Percentiles rank a stretch among this genome's conserved stretches.
These are phyloP conservation scores for Pluvialis apricaria DNA, from an alignment of 2,113 vertebrate species.

Conservation along the genomic window DNA sequence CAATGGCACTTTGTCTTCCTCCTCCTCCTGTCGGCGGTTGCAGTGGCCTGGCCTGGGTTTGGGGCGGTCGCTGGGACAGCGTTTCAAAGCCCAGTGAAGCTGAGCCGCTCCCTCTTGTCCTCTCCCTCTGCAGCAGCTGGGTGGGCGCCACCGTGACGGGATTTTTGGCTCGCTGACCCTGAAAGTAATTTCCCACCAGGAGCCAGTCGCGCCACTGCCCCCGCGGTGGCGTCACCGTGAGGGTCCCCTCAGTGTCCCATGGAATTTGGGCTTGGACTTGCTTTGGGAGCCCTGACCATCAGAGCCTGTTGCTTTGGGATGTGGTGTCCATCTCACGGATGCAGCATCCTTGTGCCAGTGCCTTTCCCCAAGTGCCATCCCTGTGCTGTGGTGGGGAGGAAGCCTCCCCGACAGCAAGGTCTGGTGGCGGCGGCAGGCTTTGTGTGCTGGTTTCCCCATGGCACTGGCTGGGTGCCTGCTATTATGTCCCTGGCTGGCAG, in stretches of 20 bases:
- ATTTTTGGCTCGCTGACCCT: not conserved
- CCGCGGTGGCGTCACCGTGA: accelerated
- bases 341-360: accelerated
- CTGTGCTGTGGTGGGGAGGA: not conserved
- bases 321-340: not conserved
- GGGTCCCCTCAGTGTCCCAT: not conserved
- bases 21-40: not conserved
- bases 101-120: not conserved
- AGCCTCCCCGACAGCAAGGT: not conserved
- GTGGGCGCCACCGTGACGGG: accelerated
- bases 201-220: not conserved
- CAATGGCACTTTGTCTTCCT: constrained; percentile 34
- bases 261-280: not conserved
- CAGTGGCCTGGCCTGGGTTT: not conserved
- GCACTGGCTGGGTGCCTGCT: not conserved
- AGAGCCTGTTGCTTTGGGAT: not conserved
- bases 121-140: not conserved
- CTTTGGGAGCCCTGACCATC: not conserved
- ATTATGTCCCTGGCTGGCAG: not conserved
- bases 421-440: not conserved
- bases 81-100: not conserved
- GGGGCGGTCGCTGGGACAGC: accelerated
- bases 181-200: not conserved
- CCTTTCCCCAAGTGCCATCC: not conserved
- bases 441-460: not conserved